Evolutionary conservation across 2,888 invertebrate genomes (phyloP).

Genomic region (Poecilobothrus nobilitatus): DNA sequence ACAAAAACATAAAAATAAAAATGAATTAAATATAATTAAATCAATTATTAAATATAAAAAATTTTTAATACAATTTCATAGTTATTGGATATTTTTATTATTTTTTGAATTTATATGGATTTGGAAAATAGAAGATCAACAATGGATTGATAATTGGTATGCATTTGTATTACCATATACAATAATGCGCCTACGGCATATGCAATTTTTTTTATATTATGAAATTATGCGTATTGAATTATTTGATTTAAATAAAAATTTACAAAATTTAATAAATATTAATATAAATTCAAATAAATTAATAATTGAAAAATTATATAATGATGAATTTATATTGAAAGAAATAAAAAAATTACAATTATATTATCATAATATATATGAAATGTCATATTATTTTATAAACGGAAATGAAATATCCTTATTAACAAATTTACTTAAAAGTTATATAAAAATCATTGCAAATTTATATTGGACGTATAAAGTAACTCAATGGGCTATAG

Average conservation of each 20-base stretch:
- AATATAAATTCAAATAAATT: background rate
- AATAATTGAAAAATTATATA: background rate
- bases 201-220: conserved; percentile 11
- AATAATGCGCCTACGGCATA: background rate
- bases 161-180: background rate
- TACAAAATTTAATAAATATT: background rate
- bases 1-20: background rate
- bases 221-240: conserved; percentile 11
- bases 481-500: background rate
- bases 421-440: background rate
- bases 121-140: background rate
- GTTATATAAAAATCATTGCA: background rate
- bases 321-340: background rate
- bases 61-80: background rate
- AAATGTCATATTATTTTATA: conserved; percentile 10
- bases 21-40: background rate
- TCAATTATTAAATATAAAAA: background rate
- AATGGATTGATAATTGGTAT: background rate
- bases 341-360: conserved; percentile 8
- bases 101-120: background rate
- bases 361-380: conserved; percentile 10
- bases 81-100: background rate
- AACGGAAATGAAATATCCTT: conserved; percentile 10
- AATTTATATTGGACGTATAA: conserved; percentile 13
- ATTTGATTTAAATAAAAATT: background rate